Percentiles rank a stretch among this genome's conserved stretches.
Evolutionary conservation across 2,888 invertebrate genomes (phyloP).

Genomic region (Syrista parreyssii): DNA sequence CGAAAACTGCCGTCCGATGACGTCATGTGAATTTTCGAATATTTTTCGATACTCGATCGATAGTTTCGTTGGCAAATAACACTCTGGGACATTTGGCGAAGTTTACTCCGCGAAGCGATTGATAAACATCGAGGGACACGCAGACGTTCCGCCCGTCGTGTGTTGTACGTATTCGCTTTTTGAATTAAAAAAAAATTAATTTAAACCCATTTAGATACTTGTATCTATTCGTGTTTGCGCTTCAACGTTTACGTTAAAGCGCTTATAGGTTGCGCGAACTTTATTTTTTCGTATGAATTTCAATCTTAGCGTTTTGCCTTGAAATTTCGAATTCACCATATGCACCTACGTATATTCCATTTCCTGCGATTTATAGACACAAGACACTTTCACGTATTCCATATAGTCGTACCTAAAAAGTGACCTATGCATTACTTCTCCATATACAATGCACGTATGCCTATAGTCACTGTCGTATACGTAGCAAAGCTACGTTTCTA

Average conservation of each 20-base stretch:
- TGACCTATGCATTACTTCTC: background rate
- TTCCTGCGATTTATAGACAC: background rate
- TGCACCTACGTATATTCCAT: background rate
- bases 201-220: background rate
- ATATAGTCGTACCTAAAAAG: background rate
- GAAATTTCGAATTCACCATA: too few species aligned
- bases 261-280: background rate
- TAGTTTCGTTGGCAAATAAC: background rate
- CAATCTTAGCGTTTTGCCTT: background rate
- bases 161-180: background rate
- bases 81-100: background rate
- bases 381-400: background rate
- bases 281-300: background rate
- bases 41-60: background rate
- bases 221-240: background rate
- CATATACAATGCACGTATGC: background rate
- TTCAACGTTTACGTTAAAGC: background rate
- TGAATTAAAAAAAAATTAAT: background rate
- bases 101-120: background rate
- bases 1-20: background rate
- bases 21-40: background rate
- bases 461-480: background rate
- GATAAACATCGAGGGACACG: background rate
- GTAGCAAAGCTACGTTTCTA: background rate
- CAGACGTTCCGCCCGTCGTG: background rate